Conservation (phyloP, 1,140 invertebrate genomes). For the Platorchestia sp. region DNA sequence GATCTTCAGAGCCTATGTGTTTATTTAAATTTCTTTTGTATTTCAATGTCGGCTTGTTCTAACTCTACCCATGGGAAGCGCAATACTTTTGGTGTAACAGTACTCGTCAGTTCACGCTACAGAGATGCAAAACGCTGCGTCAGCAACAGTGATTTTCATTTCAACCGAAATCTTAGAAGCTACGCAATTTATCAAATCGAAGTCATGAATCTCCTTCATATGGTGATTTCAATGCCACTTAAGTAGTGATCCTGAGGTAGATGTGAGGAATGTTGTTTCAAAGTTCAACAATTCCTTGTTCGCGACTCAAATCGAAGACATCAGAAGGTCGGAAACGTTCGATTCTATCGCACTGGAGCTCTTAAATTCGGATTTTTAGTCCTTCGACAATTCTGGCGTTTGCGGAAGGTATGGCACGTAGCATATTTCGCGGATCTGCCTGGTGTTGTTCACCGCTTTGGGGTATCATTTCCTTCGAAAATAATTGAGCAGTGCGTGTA, state of each 20-base stretch:
- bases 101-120: background rate
- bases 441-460: background rate
- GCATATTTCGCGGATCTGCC: background rate
- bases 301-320: background rate
- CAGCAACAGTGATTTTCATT: background rate
- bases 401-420: background rate
- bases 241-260: background rate
- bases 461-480: background rate
- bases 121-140: background rate
- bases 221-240: background rate
- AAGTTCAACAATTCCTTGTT: background rate
- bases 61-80: background rate
- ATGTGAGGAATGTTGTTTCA: background rate
- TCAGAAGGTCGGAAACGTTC: background rate
- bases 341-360: background rate
- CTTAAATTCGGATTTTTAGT: background rate
- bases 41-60: too few relatives aligned
- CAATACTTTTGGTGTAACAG: background rate
- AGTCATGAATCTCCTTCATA: background rate
- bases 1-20: background rate
- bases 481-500: background rate
- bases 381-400: background rate
- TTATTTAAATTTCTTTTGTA: too few relatives aligned
- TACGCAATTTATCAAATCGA: background rate
- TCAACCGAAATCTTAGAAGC: background rate